These are phyloP conservation scores for Phortica variegata DNA, from an alignment of 1,140 invertebrate genomes.

Conservation along the genomic window DNA sequence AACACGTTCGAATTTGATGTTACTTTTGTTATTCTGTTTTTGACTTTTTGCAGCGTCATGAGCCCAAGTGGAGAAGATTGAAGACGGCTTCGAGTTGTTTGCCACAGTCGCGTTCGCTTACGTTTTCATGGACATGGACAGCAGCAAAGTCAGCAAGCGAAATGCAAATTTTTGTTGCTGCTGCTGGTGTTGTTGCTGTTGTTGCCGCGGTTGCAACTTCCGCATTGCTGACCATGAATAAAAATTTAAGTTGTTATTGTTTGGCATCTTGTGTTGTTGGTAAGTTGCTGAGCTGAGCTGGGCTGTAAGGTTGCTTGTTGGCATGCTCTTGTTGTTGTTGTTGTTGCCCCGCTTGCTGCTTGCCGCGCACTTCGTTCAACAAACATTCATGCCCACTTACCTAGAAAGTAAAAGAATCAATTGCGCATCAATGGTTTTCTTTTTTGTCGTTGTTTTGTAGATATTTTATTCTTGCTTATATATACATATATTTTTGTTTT, in stretches of 20 bases:
- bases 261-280: slow-evolving; percentile 3
- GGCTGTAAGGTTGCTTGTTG: slow-evolving; percentile 7
- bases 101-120: too few species aligned
- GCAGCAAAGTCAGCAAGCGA: neutral
- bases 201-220: slow-evolving; percentile 34
- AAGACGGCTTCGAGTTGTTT: too few species aligned
- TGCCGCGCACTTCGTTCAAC: too few species aligned
- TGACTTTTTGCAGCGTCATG: slow-evolving; percentile 48
- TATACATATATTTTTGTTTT: too few species aligned
- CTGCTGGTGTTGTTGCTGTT: too few species aligned
- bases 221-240: slow-evolving; percentile 54
- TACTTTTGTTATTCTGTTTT: too few species aligned
- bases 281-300: neutral
- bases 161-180: neutral
- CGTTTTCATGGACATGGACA: too few species aligned
- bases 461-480: too few species aligned
- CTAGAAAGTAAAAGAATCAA: neutral
- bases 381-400: neutral
- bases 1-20: too few species aligned
- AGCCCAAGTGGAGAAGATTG: too few species aligned
- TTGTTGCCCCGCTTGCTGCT: neutral
- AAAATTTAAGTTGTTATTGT: slow-evolving; percentile 53
- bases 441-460: too few species aligned
- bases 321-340: neutral
- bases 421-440: neutral